Evolutionary conservation across 2,113 vertebrate species (phyloP).

Genomic region (Cheilinus undulatus): DNA sequence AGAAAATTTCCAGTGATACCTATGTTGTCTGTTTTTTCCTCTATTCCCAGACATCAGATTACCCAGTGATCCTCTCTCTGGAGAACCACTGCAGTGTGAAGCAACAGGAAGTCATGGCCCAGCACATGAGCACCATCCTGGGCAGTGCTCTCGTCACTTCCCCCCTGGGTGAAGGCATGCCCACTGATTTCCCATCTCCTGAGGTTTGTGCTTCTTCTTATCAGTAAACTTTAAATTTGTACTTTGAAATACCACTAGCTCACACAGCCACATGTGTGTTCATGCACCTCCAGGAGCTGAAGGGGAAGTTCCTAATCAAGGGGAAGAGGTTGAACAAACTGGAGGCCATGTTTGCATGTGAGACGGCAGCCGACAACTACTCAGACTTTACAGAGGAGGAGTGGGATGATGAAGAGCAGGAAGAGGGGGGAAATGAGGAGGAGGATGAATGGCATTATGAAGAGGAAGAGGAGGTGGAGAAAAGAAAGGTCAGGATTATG

Average conservation of each 20-base stretch:
- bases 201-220: constrained; percentile 82
- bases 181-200: constrained; percentile 89
- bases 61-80: constrained; percentile 96
- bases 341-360: constrained; percentile 74
- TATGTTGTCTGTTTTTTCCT: neutral
- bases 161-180: constrained; percentile 85
- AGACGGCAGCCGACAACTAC: constrained; percentile 65
- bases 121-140: constrained; percentile 89
- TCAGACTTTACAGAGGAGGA: constrained; percentile 92
- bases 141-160: constrained; percentile 87
- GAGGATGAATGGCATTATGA: too few relatives aligned
- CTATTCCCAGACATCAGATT: constrained; percentile 86
- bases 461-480: too few relatives aligned
- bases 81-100: constrained; percentile 96
- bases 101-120: constrained; percentile 92
- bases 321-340: constrained; percentile 92
- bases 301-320: constrained; percentile 93
- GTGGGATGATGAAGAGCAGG: constrained; percentile 83
- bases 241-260: neutral
- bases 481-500: constrained; percentile 47
- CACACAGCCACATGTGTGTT: neutral
- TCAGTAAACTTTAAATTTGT: neutral
- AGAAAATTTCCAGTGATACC: neutral
- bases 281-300: constrained; percentile 86
- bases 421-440: too few relatives aligned